Conservation (phyloP, 2,797 vertebrate genomes). For the Amphiprion clarkii region DNA sequence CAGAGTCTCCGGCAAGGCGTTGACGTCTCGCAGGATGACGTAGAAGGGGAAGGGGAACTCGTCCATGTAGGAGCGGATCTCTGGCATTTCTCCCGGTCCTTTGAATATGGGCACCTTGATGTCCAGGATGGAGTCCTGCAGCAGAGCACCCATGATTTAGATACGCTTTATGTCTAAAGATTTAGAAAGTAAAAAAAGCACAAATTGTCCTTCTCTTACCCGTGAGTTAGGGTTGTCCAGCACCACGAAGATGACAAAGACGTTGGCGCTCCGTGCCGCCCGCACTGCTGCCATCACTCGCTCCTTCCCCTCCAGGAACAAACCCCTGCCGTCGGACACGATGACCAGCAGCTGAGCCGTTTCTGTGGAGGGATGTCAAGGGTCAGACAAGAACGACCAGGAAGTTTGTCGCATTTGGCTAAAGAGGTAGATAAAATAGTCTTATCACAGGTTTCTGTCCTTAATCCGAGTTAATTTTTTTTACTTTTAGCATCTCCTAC, state of each 20-base stretch:
- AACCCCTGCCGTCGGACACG: conserved; percentile 95
- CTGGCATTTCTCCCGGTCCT: conserved; percentile 92
- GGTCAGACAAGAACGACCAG: conserved; percentile 8
- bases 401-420: background rate
- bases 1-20: conserved; percentile 94
- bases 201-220: conserved; percentile 80
- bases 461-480: too few species aligned
- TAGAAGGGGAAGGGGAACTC: conserved; percentile 99
- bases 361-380: conserved; percentile 81
- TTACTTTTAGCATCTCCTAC: too few species aligned
- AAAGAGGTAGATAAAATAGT: too few species aligned
- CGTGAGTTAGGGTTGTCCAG: conserved; percentile 95
- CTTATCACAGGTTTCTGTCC: too few species aligned
- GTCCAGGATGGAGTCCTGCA: conserved; percentile 96
- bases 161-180: background rate
- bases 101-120: conserved; percentile 98
- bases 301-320: conserved; percentile 97
- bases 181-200: background rate
- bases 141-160: conserved; percentile 4
- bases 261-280: conserved; percentile 87
- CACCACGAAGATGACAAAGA: conserved; percentile 97
- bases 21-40: conserved; percentile 94
- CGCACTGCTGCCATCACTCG: conserved; percentile 91
- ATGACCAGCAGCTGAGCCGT: conserved; percentile 94
- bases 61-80: conserved; percentile 98